Conservation (phyloP, 2,113 vertebrate species). For the Antechinus flavipes region DNA sequence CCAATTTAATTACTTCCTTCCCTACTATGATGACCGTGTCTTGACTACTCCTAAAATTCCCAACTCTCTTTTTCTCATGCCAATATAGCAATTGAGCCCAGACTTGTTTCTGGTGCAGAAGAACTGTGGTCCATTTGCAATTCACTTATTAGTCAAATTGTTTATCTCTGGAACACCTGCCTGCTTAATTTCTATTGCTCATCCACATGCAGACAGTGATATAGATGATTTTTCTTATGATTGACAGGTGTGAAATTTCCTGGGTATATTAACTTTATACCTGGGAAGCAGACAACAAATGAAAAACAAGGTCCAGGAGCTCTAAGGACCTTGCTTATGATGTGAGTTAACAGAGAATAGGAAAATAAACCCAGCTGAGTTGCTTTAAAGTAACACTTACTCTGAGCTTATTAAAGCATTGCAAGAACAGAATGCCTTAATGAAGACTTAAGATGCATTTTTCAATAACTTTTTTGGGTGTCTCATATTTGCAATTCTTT, state of each 20-base stretch:
- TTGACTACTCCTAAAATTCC: neutral
- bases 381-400: neutral
- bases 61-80: conserved; percentile 10
- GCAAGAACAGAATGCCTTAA: neutral
- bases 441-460: neutral
- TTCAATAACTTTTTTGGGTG: neutral
- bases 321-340: neutral
- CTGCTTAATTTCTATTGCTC: conserved; percentile 40
- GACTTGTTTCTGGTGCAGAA: conserved; percentile 1
- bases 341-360: neutral
- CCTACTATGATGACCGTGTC: neutral
- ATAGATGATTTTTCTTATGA: conserved; percentile 4
- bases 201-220: neutral
- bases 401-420: neutral
- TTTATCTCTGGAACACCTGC: neutral
- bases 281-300: conserved; percentile 32
- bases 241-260: neutral
- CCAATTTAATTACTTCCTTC: conserved; percentile 68
- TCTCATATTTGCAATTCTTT: neutral
- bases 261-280: conserved; percentile 38
- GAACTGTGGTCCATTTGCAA: neutral
- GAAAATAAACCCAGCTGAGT: conserved; percentile 7
- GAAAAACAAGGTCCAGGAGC: conserved; percentile 42
- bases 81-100: conserved; percentile 17
- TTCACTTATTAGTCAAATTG: conserved; percentile 11